phyloP scores from a whole-genome alignment of 1,140 invertebrate species.

The Gryon sp. region DNA sequence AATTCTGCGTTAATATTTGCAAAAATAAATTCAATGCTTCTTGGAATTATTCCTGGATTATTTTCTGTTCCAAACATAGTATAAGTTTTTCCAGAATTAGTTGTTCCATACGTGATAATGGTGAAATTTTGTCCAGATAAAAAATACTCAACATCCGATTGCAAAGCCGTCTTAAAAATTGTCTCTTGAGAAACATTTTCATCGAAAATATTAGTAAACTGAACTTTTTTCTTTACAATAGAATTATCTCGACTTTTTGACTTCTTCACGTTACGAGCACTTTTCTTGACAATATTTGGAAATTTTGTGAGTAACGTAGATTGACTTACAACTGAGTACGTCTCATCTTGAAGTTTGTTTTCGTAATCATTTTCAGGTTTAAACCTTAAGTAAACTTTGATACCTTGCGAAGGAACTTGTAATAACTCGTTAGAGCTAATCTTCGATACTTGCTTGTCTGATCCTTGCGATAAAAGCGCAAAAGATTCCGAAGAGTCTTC shows the following conservation, averaged over 20 bases:
- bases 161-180: slow-evolving; percentile 66
- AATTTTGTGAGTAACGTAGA: slow-evolving; percentile 67
- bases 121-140: slow-evolving; percentile 69
- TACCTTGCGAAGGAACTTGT: slow-evolving; percentile 43
- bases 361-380: slow-evolving; percentile 55
- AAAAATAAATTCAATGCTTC: slow-evolving; percentile 88
- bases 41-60: slow-evolving; percentile 87
- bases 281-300: slow-evolving; percentile 44
- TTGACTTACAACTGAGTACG: slow-evolving; percentile 64
- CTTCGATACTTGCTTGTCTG: slow-evolving; percentile 43
- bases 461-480: slow-evolving; percentile 12
- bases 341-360: slow-evolving; percentile 52
- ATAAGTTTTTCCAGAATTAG: slow-evolving; percentile 80
- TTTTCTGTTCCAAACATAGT: slow-evolving; percentile 87
- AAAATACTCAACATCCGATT: slow-evolving; percentile 62
- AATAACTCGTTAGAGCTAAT: slow-evolving; percentile 45
- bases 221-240: slow-evolving; percentile 49
- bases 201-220: slow-evolving; percentile 70
- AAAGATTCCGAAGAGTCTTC: slow-evolving; percentile 41
- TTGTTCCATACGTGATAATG: slow-evolving; percentile 72
- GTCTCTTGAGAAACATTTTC: slow-evolving; percentile 54
- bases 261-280: slow-evolving; percentile 48
- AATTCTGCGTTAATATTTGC: slow-evolving; percentile 70
- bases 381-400: slow-evolving; percentile 71
- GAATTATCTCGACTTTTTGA: slow-evolving; percentile 53